A percentile compares a stretch with the other conserved stretches of the same genome.
phyloP scores from a whole-genome alignment of 2,113 vertebrate species.

The Alaudala cheleensis region DNA sequence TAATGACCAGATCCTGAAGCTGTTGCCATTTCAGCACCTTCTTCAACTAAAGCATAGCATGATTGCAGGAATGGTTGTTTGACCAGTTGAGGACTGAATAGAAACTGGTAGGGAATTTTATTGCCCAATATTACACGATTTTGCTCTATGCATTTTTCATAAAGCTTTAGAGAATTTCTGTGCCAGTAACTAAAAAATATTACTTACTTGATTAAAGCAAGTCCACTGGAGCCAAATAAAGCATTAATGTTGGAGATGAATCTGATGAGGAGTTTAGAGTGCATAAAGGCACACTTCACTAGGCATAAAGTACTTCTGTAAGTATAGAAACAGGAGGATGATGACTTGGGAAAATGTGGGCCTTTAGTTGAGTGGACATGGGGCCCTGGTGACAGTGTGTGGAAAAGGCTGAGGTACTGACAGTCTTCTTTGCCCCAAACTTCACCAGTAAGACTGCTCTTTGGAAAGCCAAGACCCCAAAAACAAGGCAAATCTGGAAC shows the following conservation, averaged over 20 bases:
- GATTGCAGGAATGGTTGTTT: neutral
- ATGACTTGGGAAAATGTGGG: neutral
- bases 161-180: neutral
- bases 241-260: neutral
- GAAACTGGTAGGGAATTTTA: neutral
- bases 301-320: neutral
- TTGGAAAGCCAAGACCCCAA: neutral
- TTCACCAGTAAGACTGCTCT: neutral
- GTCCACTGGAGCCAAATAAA: neutral
- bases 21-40: neutral
- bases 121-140: neutral
- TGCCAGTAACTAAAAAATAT: neutral
- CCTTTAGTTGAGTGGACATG: rapidly evolving
- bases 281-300: neutral
- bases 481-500: neutral
- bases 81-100: neutral
- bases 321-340: neutral
- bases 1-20: neutral
- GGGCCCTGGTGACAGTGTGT: neutral
- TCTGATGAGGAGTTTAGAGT: neutral
- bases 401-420: neutral
- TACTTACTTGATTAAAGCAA: neutral
- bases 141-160: neutral
- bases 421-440: neutral
- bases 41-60: neutral